A percentile compares a stretch with the other conserved stretches of the same genome.
phyloP scores from a whole-genome alignment of 1,140 invertebrate species.

The Drosophila arizonae region DNA sequence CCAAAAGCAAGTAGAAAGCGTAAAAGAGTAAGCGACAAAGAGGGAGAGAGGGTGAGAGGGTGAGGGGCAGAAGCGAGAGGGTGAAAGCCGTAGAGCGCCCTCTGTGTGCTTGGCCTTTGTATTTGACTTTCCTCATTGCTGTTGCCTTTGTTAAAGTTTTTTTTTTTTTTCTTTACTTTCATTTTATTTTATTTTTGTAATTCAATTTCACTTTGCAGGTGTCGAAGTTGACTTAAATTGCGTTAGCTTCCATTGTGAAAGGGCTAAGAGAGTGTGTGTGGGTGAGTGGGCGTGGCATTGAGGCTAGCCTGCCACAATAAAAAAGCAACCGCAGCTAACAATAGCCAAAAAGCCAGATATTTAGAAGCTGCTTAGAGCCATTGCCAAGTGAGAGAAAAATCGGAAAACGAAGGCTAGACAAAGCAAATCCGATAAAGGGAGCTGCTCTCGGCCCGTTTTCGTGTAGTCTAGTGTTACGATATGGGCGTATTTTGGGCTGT shows the following conservation, averaged over 20 bases:
- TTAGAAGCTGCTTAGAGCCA: slow-evolving; percentile 2
- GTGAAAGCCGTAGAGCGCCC: too few relatives aligned
- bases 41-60: neutral
- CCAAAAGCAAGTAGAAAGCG: slow-evolving; percentile 22
- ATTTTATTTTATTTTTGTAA: slow-evolving; percentile 5
- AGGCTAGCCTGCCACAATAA: neutral
- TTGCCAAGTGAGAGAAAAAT: neutral
- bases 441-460: too few relatives aligned
- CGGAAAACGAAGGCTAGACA: neutral
- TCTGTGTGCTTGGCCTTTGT: slow-evolving; percentile 3
- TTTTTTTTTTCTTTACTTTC: neutral
- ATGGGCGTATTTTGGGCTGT: too few relatives aligned
- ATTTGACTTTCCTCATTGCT: slow-evolving; percentile 15
- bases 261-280: neutral
- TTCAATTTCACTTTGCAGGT: slow-evolving; percentile 22
- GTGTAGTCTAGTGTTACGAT: too few relatives aligned
- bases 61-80: neutral
- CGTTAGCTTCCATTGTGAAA: slow-evolving; percentile 6
- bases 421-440: neutral
- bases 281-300: neutral
- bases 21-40: neutral
- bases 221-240: slow-evolving; percentile 23
- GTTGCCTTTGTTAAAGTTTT: slow-evolving; percentile 18
- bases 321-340: slow-evolving; percentile 1
- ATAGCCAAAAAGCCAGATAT: neutral